These are phyloP conservation scores for Trinectes maculatus DNA, from an alignment of 2,113 vertebrate genomes.

Conservation along the genomic window DNA sequence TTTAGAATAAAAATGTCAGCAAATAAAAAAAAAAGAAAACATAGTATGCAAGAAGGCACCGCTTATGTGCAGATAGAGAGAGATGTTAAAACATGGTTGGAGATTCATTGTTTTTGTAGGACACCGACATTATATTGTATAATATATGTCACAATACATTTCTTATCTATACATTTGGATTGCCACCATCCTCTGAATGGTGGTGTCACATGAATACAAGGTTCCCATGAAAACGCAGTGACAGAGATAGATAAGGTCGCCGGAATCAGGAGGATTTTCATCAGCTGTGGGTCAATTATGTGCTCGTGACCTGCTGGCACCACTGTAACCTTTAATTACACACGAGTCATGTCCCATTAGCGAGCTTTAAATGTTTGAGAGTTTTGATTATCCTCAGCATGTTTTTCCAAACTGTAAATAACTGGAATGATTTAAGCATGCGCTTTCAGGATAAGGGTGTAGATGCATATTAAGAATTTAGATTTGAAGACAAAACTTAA, in stretches of 20 bases:
- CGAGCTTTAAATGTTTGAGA: conserved; percentile 7
- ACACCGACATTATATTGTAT: neutral
- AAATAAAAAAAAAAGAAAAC: neutral
- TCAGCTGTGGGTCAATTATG: conserved; percentile 52
- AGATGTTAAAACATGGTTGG: neutral
- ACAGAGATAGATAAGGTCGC: conserved; percentile 58
- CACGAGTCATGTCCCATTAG: conserved; percentile 29
- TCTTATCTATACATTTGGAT: neutral
- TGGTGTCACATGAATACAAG: conserved; percentile 46
- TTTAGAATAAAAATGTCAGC: neutral
- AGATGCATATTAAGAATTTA: neutral
- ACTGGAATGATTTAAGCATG: conserved; percentile 27
- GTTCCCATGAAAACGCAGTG: conserved; percentile 65
- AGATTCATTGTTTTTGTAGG: conserved; percentile 6
- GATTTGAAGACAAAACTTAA: too few relatives aligned
- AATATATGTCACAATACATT: neutral
- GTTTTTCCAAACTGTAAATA: conserved; percentile 14
- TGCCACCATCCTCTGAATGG: conserved; percentile 16
- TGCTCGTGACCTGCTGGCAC: conserved; percentile 36
- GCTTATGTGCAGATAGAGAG: too few relatives aligned
- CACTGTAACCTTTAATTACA: conserved; percentile 26
- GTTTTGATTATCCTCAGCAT: conserved; percentile 25
- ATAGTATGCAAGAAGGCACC: too few relatives aligned
- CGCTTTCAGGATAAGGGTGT: neutral
- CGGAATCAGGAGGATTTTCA: conserved; percentile 36